Evolutionary conservation across 1,140 invertebrate genomes (phyloP).

Genomic region (Papilio aristodemus): DNA sequence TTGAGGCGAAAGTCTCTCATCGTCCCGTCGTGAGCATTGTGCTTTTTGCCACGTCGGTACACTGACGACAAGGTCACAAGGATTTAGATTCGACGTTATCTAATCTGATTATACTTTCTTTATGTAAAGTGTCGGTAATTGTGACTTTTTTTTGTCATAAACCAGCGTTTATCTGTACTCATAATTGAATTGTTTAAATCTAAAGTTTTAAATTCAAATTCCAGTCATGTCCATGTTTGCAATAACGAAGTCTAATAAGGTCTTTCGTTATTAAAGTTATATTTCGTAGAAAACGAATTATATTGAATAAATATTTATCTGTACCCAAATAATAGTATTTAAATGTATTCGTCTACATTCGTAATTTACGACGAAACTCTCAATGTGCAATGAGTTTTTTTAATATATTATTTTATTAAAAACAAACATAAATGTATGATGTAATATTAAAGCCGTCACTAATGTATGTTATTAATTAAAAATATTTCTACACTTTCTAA

Average conservation of each 20-base stretch:
- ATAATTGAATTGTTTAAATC: neutral
- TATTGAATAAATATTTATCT: neutral
- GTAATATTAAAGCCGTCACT: neutral
- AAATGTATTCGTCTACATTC: conserved; percentile 7
- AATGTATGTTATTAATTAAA: neutral
- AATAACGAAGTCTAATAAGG: neutral
- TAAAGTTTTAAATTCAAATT: conserved; percentile 12
- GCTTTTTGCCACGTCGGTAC: conserved; percentile 32
- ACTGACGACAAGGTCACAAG: conserved; percentile 10
- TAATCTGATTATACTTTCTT: conserved; percentile 6
- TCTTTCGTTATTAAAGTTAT: neutral
- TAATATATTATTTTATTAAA: neutral
- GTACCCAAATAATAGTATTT: too few species aligned
- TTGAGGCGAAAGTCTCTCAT: conserved; percentile 63
- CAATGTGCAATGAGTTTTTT: neutral
- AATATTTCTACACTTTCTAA: too few species aligned
- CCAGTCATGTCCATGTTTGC: neutral
- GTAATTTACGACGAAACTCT: neutral
- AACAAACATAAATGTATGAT: conserved; percentile 5
- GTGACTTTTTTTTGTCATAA: neutral
- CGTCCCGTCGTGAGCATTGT: conserved; percentile 53
- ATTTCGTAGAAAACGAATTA: neutral
- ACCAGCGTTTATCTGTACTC: neutral
- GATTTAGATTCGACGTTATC: conserved; percentile 2
- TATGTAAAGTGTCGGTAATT: neutral